phyloP scores from a whole-genome alignment of 2,888 invertebrate species.

The Malachius bipustulatus region DNA sequence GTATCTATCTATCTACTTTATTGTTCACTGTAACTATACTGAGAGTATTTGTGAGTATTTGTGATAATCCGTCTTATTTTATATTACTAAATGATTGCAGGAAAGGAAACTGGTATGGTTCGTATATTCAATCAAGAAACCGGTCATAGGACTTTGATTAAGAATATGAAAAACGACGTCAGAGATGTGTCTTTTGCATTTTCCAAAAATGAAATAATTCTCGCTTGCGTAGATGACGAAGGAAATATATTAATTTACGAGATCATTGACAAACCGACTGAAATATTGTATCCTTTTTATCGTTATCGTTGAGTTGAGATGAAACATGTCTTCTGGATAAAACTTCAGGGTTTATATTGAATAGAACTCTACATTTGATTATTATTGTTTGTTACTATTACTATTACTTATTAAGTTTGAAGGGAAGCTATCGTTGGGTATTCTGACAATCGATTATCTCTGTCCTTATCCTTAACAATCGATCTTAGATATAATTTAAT shows the following conservation, averaged over 20 bases:
- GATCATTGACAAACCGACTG: slow-evolving; percentile 50
- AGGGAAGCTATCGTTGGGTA: too few species aligned
- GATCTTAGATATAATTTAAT: slow-evolving; percentile 43
- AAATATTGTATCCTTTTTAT: slow-evolving; percentile 43
- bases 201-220: slow-evolving; percentile 59
- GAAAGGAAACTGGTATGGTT: slow-evolving; percentile 56
- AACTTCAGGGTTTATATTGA: too few species aligned
- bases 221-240: slow-evolving; percentile 79
- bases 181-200: slow-evolving; percentile 87
- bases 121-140: slow-evolving; percentile 70
- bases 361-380: too few species aligned
- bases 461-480: slow-evolving; percentile 10
- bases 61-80: too few species aligned
- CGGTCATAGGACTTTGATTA: slow-evolving; percentile 66
- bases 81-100: slow-evolving; percentile 20
- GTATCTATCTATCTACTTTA: not conserved
- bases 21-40: too few species aligned
- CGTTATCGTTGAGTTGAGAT: too few species aligned
- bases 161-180: slow-evolving; percentile 79
- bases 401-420: not conserved
- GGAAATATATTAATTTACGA: slow-evolving; percentile 75
- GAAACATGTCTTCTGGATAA: too few species aligned
- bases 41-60: too few species aligned
- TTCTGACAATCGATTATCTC: too few species aligned
- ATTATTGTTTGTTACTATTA: too few species aligned